These are phyloP conservation scores for Zaprionus obscuricornis DNA, from an alignment of 2,888 invertebrate genomes.

Conservation along the genomic window DNA sequence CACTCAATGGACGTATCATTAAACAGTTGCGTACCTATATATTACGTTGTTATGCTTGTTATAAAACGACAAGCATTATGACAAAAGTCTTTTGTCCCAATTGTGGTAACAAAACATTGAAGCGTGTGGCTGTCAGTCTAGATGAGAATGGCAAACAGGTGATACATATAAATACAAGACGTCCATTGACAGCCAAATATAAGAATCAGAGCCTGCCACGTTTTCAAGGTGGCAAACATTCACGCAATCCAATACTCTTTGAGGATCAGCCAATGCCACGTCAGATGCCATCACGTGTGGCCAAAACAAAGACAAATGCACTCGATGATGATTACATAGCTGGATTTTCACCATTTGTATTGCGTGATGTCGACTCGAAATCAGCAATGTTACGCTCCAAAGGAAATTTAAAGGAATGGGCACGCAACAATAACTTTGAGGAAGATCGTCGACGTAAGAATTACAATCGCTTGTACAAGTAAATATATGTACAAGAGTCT, in stretches of 20 bases:
- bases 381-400: conserved; percentile 89
- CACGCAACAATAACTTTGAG: conserved; percentile 92
- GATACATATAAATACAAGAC: conserved; percentile 90
- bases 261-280: conserved; percentile 95
- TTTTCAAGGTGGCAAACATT: conserved; percentile 96
- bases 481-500: too few species aligned
- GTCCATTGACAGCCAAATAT: conserved; percentile 90
- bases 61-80: conserved; percentile 95
- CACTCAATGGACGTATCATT: conserved; percentile 95
- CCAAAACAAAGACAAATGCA: conserved; percentile 91
- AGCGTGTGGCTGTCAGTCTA: conserved; percentile 94
- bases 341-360: conserved; percentile 94
- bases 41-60: conserved; percentile 96
- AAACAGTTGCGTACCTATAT: conserved; percentile 96
- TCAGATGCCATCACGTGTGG: conserved; percentile 90
- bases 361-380: conserved; percentile 94
- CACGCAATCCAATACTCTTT: conserved; percentile 93
- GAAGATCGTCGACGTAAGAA: conserved; percentile 84
- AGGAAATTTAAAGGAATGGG: conserved; percentile 90
- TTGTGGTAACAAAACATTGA: conserved; percentile 97
- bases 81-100: conserved; percentile 96
- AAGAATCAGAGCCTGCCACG: conserved; percentile 92
- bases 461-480: conserved; percentile 80
- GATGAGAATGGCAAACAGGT: conserved; percentile 93
- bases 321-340: conserved; percentile 93